These are phyloP conservation scores for Arnoldichthys spilopterus DNA, from an alignment of 2,797 vertebrate species.

Conservation along the genomic window DNA sequence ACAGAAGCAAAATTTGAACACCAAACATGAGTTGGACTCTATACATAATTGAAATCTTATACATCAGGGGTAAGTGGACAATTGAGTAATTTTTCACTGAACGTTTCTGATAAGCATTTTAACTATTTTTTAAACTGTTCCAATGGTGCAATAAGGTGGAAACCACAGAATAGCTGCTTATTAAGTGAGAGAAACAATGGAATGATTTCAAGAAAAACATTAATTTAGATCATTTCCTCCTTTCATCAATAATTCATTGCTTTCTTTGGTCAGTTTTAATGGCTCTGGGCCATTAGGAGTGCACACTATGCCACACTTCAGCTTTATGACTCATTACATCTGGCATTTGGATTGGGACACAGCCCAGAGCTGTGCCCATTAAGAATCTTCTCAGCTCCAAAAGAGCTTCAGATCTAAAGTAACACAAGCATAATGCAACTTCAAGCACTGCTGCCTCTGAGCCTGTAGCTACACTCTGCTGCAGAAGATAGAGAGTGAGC, in stretches of 20 bases:
- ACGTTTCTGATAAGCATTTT: neutral
- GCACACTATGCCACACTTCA: constrained; percentile 26
- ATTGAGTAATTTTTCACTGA: too few species aligned
- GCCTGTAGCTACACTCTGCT: neutral
- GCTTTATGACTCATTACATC: constrained; percentile 47
- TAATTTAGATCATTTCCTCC: constrained; percentile 25
- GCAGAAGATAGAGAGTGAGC: constrained; percentile 10
- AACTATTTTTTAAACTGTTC: too few species aligned
- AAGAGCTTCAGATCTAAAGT: neutral
- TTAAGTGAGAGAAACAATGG: constrained; percentile 14
- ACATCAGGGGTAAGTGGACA: too few species aligned
- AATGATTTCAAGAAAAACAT: constrained; percentile 30
- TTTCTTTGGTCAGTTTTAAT: constrained; percentile 44
- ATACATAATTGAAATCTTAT: too few species aligned
- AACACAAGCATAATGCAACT: constrained; percentile 10
- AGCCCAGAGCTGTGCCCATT: constrained; percentile 28
- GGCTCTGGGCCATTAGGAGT: constrained; percentile 28
- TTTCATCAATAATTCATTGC: constrained; percentile 42
- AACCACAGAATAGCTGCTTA: neutral
- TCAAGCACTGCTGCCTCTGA: constrained; percentile 7
- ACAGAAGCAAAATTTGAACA: too few species aligned
- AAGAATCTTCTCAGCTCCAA: constrained; percentile 28
- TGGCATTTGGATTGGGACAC: constrained; percentile 45
- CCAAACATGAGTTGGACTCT: too few species aligned
- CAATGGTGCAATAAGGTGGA: constrained; percentile 5